These are phyloP conservation scores for Gonioctena quinquepunctata DNA, from an alignment of 1,140 invertebrate species.

Conservation along the genomic window DNA sequence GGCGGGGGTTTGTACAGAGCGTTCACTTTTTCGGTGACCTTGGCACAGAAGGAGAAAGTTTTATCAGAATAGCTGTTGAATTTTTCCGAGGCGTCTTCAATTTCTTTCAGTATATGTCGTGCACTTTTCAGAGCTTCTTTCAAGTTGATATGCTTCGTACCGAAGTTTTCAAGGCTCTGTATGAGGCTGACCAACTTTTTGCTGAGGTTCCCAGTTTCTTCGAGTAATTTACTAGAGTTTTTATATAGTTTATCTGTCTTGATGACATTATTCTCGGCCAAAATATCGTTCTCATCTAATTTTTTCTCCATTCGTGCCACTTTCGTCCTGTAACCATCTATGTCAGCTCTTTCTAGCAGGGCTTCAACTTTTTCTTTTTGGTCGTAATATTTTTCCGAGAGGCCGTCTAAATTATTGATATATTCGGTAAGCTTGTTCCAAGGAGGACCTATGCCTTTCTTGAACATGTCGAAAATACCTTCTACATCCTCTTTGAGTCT, in stretches of 20 bases:
- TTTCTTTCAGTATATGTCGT: conserved; percentile 34
- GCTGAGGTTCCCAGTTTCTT: neutral
- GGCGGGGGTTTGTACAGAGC: conserved; percentile 17
- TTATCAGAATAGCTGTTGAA: conserved; percentile 19
- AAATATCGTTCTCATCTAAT: conserved; percentile 18
- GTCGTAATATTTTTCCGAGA: conserved; percentile 39
- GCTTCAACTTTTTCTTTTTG: conserved; percentile 56
- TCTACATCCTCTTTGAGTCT: conserved; percentile 33
- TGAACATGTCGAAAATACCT: conserved; percentile 45
- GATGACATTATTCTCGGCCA: neutral
- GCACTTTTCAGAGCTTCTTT: conserved; percentile 41
- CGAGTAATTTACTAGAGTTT: neutral
- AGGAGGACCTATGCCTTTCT: conserved; percentile 43
- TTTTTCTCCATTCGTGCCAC: conserved; percentile 28
- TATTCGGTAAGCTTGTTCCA: conserved; percentile 40
- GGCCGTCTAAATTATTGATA: conserved; percentile 17
- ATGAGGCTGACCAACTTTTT: conserved; percentile 13
- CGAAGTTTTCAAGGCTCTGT: conserved; percentile 39
- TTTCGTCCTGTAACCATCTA: conserved; percentile 43
- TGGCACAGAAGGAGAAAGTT: conserved; percentile 30
- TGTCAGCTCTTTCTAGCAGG: conserved; percentile 54
- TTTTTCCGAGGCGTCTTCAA: conserved; percentile 30
- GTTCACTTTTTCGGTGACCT: conserved; percentile 27
- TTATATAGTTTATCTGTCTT: conserved; percentile 9
- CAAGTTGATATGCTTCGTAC: conserved; percentile 38